Percentiles rank a stretch among this genome's conserved stretches.
These are phyloP conservation scores for Myotis daubentonii DNA, from an alignment of 2,797 vertebrate genomes.

Conservation along the genomic window DNA sequence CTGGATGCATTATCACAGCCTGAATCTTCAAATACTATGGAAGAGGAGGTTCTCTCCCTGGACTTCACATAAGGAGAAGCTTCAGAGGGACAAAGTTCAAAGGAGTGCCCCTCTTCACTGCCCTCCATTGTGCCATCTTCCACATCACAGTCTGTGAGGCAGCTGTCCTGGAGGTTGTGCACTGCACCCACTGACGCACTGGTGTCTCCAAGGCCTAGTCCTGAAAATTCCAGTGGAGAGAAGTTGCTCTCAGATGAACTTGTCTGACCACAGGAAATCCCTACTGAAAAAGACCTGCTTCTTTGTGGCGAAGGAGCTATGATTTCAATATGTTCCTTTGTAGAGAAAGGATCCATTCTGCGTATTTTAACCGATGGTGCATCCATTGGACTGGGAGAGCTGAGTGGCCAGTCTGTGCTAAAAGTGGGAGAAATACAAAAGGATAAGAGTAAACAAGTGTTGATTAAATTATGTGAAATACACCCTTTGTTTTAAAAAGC, in stretches of 20 bases:
- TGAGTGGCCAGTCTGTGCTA: conserved; percentile 95
- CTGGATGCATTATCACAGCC: conserved; percentile 93
- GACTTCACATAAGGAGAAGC: conserved; percentile 81
- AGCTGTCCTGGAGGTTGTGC: conserved; percentile 89
- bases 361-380: conserved; percentile 93
- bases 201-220: conserved; percentile 69
- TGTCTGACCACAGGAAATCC: conserved; percentile 81
- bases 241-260: conserved; percentile 82
- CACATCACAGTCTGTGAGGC: conserved; percentile 90
- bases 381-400: conserved; percentile 94
- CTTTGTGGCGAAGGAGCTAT: conserved; percentile 77
- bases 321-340: conserved; percentile 85
- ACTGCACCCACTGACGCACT: conserved; percentile 76
- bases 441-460: background rate
- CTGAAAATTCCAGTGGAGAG: conserved; percentile 81
- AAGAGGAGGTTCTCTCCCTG: conserved; percentile 96
- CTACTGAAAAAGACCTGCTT: conserved; percentile 78
- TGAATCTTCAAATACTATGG: conserved; percentile 98
- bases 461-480: background rate
- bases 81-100: conserved; percentile 88
- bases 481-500: background rate
- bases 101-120: conserved; percentile 87
- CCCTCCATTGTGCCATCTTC: conserved; percentile 86
- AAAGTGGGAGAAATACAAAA: conserved; percentile 46
- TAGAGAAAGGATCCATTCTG: conserved; percentile 88